Base-by-base conservation (phyloP, 30 jellyfish, hydroid and myxozoan species). In the Calvadosia cruxmelitensis region DNA sequence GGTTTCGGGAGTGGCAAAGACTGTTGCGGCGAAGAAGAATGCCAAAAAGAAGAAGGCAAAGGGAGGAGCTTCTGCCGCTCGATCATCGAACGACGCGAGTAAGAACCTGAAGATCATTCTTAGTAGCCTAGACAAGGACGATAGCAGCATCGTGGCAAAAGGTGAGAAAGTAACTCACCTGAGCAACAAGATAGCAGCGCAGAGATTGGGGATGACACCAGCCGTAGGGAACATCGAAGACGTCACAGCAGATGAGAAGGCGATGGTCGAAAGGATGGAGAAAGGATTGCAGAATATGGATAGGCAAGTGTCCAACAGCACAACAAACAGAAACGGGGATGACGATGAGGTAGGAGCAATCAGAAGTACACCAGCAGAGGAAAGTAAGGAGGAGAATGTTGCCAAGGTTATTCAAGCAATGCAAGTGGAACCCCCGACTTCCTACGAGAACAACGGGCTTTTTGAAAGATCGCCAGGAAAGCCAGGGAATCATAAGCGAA, bases 71-170 rank as follows among this genome's bases (percentile, higher is more conserved):
- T n/a, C n/a, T n/a, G n/a, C n/a, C n/a, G n/a, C n/a, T n/a, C n/a
- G n/a, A n/a, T n/a, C n/a, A n/a, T n/a, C n/a, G n/a, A 69, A 63
- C 15, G 82, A 71, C 29, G 52, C 76, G 12, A 34, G 51, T 27
- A 71, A 71, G 31, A 50, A 36, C 20, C 52, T 71, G 50, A 53
- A 35, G 27, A 61, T 76, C 10, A 71, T 71, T 33, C 29, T 71
- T 50, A 36, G 82, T 12, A 57, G 52, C 49, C 82, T 71, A 20
- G 75, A 71, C 62, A 53, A 71, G 30, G 79, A 69, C 42, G 76
- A 50, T 53, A 28, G 24, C 16, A 68, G 52, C 15, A 23, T 49
- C 10, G n/a, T 49, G 77, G 75, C 50, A 29, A 68, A 53, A 50
- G 52, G 23, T 16, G 52, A 2, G 25, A 69, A 30, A 24, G 51